phyloP scores from a whole-genome alignment of 2,888 invertebrate species.

The Lomographa bimaculata region DNA sequence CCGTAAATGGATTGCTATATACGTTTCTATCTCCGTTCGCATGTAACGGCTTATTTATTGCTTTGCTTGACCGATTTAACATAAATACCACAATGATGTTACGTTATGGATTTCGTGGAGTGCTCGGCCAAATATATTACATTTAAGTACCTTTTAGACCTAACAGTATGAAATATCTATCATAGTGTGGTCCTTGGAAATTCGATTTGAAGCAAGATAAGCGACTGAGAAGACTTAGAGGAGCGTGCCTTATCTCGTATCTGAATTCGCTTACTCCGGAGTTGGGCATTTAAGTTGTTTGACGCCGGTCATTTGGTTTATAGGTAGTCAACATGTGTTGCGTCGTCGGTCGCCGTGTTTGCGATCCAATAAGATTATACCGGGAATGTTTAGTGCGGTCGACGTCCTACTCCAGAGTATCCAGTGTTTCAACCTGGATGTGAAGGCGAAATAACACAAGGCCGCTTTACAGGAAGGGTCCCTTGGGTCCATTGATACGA shows the following conservation, averaged over 20 bases:
- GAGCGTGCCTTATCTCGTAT: slow-evolving; percentile 18
- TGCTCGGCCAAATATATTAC: not conserved
- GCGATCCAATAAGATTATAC: slow-evolving; percentile 14
- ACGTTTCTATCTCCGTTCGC: slow-evolving; percentile 1
- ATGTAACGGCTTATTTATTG: not conserved
- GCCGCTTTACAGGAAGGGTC: slow-evolving; percentile 37
- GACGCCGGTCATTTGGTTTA: slow-evolving; percentile 17
- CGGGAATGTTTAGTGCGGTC: slow-evolving; percentile 27
- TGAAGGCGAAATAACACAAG: slow-evolving; percentile 23
- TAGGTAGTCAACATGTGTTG: slow-evolving; percentile 20
- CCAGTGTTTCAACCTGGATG: slow-evolving; percentile 4
- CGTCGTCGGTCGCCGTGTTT: slow-evolving; percentile 13
- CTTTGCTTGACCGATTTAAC: slow-evolving; percentile 1
- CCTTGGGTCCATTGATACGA: slow-evolving; percentile 40
- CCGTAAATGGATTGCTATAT: slow-evolving; percentile 4
- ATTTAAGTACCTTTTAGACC: too few relatives aligned
- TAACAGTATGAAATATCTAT: too few relatives aligned
- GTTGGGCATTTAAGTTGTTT: slow-evolving; percentile 20
- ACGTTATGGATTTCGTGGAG: not conserved
- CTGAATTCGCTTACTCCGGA: slow-evolving; percentile 7
- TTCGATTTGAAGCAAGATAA: slow-evolving; percentile 6
- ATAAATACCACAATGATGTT: not conserved
- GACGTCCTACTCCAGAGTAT: slow-evolving; percentile 9
- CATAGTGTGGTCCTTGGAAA: not conserved
- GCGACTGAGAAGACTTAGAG: slow-evolving; percentile 4